A percentile compares a stretch with the other conserved stretches of the same genome.
Conservation (phyloP, 2,888 invertebrate genomes). For the Aphodius granarius region DNA sequence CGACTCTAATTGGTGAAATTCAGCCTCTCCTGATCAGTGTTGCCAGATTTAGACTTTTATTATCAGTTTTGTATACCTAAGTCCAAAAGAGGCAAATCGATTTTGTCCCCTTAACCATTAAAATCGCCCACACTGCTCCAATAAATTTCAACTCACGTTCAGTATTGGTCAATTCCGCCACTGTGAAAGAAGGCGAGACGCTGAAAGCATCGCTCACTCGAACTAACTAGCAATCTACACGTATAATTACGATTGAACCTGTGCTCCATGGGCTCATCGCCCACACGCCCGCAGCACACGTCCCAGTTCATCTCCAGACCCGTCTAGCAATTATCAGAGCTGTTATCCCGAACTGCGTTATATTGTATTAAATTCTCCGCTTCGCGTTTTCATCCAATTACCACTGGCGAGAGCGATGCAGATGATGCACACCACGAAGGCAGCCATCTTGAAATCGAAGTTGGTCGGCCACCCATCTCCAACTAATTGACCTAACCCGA, state of each 20-base stretch:
- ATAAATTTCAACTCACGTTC: not conserved
- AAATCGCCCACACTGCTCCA: not conserved
- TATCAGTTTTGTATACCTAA: no score
- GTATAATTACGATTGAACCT: not conserved
- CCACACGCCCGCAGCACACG: not conserved
- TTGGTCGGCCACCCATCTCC: not conserved
- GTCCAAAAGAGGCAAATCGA: no score
- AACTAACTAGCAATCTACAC: not conserved
- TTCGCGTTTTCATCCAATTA: not conserved
- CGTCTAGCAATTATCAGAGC: not conserved
- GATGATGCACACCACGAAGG: not conserved
- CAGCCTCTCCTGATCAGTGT: no score
- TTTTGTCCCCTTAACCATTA: not conserved
- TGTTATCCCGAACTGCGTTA: not conserved
- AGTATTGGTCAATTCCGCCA: not conserved
- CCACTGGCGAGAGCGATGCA: not conserved
- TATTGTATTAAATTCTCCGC: not conserved
- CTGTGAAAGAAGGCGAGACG: not conserved
- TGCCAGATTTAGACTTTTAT: no score
- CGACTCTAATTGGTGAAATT: conserved; percentile 31
- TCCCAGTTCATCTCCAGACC: not conserved
- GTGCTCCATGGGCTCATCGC: not conserved
- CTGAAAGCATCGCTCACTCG: not conserved
- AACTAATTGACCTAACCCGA: not conserved
- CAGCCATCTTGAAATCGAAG: not conserved